Base-by-base conservation (phyloP, 2,113 vertebrate genomes). In the Pionites leucogaster region DNA sequence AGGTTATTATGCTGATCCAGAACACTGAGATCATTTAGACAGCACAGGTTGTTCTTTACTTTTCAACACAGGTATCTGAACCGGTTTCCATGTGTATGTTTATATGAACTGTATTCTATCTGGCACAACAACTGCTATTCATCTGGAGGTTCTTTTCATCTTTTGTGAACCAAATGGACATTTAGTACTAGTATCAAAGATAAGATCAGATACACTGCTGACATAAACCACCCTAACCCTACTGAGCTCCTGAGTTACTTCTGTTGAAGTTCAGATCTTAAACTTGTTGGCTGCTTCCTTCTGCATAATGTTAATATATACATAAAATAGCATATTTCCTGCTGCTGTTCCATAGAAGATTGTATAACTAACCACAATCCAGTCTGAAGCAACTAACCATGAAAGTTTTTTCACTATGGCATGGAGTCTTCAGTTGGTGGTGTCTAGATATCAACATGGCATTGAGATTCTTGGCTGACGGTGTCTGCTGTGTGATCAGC, bases 141-240 rank as follows among this genome's bases (percentile, higher is more conserved):
- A 84, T 72, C 52, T 67, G 68, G 37, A 94, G 44, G 44, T 79
- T 86, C 93, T 96, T 95, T 90, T 94, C 77, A 96, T 93, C 92
- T 87, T 92, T 84, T 82, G 84, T 92, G 93, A 91, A 84, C 23
- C 49, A 72, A 84, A 79, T 37, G 70, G 72, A 89, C 92, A 68
- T 75, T 78, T 53, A 84, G 83, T 84, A 76, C 80, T n/a, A 65
- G 57, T 53, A 88, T 57, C 72, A 90, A 88, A 96, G 86, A 92
- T 94, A 65, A 50, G 31, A 92, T 94, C 92, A 84, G 74, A 72
- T 47, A 62, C 72, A 76, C 27, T 93, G 33, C 24, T 70, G 50
- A 49, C 47, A 81, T 92, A 95, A 94, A 94, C 84, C 88, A 86
- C 19, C 27, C 29, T 77, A 72, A 53, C 33, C 63, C 39, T 47